phyloP scores from a whole-genome alignment of 2,888 invertebrate genomes.

The Aquatica leii region DNA sequence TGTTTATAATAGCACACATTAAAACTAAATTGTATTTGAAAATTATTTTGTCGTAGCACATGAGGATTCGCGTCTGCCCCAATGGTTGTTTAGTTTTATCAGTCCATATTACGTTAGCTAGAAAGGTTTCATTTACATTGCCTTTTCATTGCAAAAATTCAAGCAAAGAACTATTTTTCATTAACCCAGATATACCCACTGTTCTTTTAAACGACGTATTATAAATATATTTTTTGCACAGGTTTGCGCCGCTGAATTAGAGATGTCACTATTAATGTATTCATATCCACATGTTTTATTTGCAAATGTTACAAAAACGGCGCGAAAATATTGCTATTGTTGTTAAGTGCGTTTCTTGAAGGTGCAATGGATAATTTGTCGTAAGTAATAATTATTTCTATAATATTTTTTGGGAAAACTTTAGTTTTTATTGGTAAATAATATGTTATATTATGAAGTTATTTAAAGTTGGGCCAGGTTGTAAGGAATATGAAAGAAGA shows the following conservation, averaged over 20 bases:
- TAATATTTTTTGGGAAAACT: background rate
- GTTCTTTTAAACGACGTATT: conserved; percentile 1
- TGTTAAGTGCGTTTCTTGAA: conserved; percentile 1
- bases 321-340: background rate
- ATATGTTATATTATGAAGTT: no score
- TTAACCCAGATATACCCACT: conserved; percentile 55
- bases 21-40: no score
- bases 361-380: background rate
- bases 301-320: background rate
- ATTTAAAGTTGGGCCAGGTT: no score
- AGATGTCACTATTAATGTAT: background rate
- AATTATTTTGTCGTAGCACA: no score
- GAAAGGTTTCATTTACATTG: conserved; percentile 66
- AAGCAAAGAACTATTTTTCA: conserved; percentile 97
- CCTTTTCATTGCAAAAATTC: conserved; percentile 97
- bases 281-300: background rate
- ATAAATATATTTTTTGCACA: background rate
- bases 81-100: no score
- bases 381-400: background rate
- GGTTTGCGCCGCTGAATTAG: conserved; percentile 4
- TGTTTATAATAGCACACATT: no score
- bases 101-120: no score
- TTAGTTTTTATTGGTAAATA: no score
- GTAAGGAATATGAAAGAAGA: no score
- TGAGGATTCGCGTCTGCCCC: no score